Evolutionary conservation across 2,797 vertebrate species (phyloP).

Genomic region (Hafferia zeledoni): DNA sequence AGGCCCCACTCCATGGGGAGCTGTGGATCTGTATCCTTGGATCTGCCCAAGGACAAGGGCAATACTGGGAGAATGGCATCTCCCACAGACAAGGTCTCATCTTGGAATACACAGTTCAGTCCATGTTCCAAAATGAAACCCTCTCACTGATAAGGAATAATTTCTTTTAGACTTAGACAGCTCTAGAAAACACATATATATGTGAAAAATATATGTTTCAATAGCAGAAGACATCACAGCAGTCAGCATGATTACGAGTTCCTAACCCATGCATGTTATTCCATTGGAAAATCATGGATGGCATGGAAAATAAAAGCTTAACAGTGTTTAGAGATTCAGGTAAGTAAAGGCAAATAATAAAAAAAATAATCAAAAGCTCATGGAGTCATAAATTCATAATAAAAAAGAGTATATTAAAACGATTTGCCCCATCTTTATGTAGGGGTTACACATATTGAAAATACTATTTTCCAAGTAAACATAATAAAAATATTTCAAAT

Average conservation of each 20-base stretch:
- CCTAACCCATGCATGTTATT: not conserved
- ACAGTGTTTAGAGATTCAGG: not conserved
- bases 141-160: not conserved
- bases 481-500: slow-evolving; percentile 41
- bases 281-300: not conserved
- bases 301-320: not conserved
- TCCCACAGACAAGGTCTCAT: not conserved
- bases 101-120: not conserved
- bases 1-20: not conserved
- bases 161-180: not conserved
- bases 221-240: not conserved
- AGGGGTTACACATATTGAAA: slow-evolving; percentile 33
- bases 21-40: not conserved
- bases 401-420: slow-evolving; percentile 23
- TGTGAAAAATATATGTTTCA: not conserved
- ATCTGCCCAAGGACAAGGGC: rapidly evolving
- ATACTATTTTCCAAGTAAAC: slow-evolving; percentile 38
- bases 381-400: not conserved
- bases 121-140: not conserved
- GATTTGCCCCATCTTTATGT: not conserved
- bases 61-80: not conserved
- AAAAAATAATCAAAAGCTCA: not conserved
- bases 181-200: not conserved
- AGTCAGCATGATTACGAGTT: not conserved
- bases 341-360: not conserved